Evolutionary conservation across 2,888 invertebrate genomes (phyloP), one percentile per base, ranked within the genome.

Genomic region (Rhagonycha lutea): DNA sequence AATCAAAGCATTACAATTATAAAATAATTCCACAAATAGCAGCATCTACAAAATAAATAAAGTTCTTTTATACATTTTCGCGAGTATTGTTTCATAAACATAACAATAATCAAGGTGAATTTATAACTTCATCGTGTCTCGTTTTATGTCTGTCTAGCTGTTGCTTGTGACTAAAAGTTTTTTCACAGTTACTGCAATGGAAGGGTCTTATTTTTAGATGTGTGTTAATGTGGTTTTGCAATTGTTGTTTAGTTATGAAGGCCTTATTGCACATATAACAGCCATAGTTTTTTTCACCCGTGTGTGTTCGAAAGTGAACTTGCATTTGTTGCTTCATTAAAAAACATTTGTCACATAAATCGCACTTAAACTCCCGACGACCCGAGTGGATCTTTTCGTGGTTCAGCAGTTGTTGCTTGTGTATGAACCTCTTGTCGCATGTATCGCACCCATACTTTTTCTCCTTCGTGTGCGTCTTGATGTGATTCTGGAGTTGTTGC

Each of bases 291-390:
- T 81, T 82, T 67, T 82, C 81, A 1, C 81, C 81, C 2, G 80
- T 81, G 68, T 82, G 81, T 9, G 79, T 80, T 14, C 80, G 70
- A 29, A 77, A 77, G 63, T 82, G 82, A 68, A 81, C 80, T 61
- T 82, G 80, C 61, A 81, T 74, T 65, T 81, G 81, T 67, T 82
- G 81, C 28, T 81, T 81, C 12, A 80, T 61, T 1, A 84, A 83
- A 85, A 92, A 92, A 1, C 89, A 89, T 83, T 92, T 91, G 67
- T 89, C 80, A 75, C 87, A 87, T 61, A 84, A 82, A 32, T 82
- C 82, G 72, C 87, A 87, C 4, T 82, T 68, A 62, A 72, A 78
- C 8, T 78, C 73, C 61, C 73, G 73, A 11, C 12, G 24, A 29
- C 75, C 74, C 12, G 32, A 12, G 14, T 78, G 76, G 5, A 63